Evolutionary conservation across 1,140 invertebrate genomes (phyloP).

Genomic region (Piezodorus guildinii): DNA sequence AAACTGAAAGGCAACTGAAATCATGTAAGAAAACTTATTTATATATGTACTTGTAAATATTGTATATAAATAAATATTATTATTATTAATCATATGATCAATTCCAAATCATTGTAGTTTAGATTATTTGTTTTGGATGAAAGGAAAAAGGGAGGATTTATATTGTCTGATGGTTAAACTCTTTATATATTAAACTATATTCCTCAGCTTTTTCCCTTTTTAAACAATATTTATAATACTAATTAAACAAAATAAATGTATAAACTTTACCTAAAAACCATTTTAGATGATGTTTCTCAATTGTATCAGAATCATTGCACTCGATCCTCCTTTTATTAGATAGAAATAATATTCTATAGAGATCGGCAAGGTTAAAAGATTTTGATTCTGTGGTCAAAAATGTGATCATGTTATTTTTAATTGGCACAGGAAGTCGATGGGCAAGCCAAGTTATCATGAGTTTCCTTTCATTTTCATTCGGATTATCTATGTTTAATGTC

Average conservation of each 20-base stretch:
- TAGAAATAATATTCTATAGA: constrained; percentile 11
- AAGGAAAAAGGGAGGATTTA: too few relatives aligned
- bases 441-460: constrained; percentile 13
- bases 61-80: too few relatives aligned
- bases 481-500: background rate
- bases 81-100: too few relatives aligned
- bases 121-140: too few relatives aligned
- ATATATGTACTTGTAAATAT: too few relatives aligned
- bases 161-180: too few relatives aligned
- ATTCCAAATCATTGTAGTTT: too few relatives aligned
- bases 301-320: background rate
- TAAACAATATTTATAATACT: too few relatives aligned
- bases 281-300: constrained; percentile 8
- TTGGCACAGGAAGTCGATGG: background rate
- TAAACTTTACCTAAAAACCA: constrained; percentile 16
- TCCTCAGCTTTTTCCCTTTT: too few relatives aligned
- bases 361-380: constrained; percentile 4
- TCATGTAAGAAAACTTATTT: too few relatives aligned
- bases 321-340: background rate
- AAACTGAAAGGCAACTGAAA: too few relatives aligned
- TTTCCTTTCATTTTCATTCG: constrained; percentile 9
- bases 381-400: constrained; percentile 5
- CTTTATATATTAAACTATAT: too few relatives aligned
- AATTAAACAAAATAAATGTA: background rate
- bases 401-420: background rate